These are phyloP conservation scores for Stigmatopora argus DNA, from an alignment of 2,113 vertebrate species.

Conservation along the genomic window DNA sequence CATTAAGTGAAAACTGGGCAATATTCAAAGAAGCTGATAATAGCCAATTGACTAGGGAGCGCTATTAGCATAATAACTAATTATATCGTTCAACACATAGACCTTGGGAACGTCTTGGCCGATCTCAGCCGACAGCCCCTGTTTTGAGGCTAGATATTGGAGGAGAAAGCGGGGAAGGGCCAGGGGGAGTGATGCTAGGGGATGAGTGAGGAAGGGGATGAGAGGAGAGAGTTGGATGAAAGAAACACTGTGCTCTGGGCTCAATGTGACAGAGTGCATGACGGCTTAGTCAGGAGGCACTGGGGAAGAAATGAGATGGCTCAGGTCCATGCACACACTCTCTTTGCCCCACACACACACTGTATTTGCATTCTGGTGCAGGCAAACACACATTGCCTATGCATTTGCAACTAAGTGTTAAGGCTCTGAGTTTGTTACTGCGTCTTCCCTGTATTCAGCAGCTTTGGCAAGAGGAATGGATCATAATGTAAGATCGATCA, in stretches of 20 bases:
- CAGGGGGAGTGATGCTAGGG: conserved; percentile 1
- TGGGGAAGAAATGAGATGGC: conserved; percentile 51
- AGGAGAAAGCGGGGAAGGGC: conserved; percentile 2
- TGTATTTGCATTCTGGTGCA: neutral
- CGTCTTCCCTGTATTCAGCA: conserved; percentile 5
- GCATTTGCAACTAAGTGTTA: conserved; percentile 27
- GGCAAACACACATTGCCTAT: conserved; percentile 13
- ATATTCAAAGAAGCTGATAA: conserved; percentile 27
- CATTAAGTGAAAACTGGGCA: conserved; percentile 20
- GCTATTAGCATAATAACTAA: conserved; percentile 58
- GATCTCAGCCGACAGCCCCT: conserved; percentile 53
- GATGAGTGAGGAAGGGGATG: neutral
- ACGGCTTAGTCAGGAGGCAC: conserved; percentile 52
- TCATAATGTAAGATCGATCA: neutral
- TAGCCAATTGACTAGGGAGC: conserved; percentile 23
- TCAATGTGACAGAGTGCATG: conserved; percentile 50
- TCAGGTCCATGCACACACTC: conserved; percentile 29
- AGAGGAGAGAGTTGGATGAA: conserved; percentile 49
- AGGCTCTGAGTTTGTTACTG: neutral
- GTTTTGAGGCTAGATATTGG: conserved; percentile 29
- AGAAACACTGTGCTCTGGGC: conserved; percentile 44
- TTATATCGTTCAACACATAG: conserved; percentile 50
- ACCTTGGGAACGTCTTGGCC: conserved; percentile 69
- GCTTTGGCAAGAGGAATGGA: neutral
- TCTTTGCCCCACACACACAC: neutral